phyloP scores from a whole-genome alignment of 2,888 invertebrate species.

The Agrotis segetum region DNA sequence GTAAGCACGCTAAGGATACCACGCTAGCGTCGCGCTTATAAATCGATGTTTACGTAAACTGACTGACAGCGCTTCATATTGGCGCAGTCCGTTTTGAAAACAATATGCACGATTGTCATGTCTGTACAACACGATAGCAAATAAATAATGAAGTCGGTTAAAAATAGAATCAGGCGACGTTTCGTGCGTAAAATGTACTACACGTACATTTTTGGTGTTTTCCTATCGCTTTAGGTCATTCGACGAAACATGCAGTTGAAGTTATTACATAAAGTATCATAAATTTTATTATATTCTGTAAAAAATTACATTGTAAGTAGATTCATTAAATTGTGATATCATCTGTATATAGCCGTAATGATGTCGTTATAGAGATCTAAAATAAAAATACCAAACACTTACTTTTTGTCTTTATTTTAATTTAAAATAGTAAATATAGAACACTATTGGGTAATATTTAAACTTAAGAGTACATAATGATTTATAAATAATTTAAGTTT shows the following conservation, averaged over 20 bases:
- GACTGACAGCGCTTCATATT: not conserved
- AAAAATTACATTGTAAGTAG: conserved; percentile 55
- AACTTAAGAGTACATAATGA: conserved; percentile 48
- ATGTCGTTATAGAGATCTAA: conserved; percentile 55
- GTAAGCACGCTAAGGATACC: too few species aligned
- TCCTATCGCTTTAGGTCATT: conserved; percentile 35
- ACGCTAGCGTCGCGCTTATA: not conserved
- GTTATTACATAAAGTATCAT: conserved; percentile 46
- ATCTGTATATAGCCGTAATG: conserved; percentile 63
- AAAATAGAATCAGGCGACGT: not conserved
- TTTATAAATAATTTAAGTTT: conserved; percentile 46
- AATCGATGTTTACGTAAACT: too few species aligned
- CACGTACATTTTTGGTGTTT: conserved; percentile 37
- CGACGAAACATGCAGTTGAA: conserved; percentile 39
- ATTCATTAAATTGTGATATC: conserved; percentile 56
- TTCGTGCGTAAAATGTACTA: not conserved
- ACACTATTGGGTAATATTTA: conserved; percentile 42
- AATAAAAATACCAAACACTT: conserved; percentile 53
- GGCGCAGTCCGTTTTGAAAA: not conserved
- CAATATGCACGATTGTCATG: not conserved
- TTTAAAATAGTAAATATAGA: conserved; percentile 38
- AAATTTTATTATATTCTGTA: conserved; percentile 35
- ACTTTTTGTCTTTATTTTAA: conserved; percentile 35
- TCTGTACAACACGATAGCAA: not conserved
- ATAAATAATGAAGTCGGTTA: not conserved